Percentiles rank a stretch among this genome's conserved stretches.
These are phyloP conservation scores for Cephus cinctus DNA, from an alignment of 1,140 invertebrate species.

Conservation along the genomic window DNA sequence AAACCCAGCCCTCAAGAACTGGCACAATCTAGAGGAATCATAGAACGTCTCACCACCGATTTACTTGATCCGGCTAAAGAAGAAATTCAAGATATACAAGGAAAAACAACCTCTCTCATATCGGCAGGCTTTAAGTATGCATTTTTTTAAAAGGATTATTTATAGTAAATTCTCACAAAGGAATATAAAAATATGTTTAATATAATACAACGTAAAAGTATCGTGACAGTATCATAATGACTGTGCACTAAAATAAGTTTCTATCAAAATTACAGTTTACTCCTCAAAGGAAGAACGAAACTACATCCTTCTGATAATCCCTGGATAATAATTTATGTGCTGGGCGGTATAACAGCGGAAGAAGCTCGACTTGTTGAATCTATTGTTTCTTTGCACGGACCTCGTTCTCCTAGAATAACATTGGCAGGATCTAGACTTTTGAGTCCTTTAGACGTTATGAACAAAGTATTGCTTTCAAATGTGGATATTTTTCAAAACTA, in stretches of 20 bases:
- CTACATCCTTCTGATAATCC: conserved; percentile 60
- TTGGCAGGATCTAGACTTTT: conserved; percentile 44
- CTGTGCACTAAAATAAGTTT: not conserved
- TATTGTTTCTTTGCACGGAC: conserved; percentile 18
- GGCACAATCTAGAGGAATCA: conserved; percentile 51
- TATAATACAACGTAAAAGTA: conserved; percentile 3
- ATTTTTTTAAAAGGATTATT: conserved; percentile 1
- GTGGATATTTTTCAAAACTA: not conserved
- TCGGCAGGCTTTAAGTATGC: conserved; percentile 49
- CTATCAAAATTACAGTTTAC: conserved; percentile 35
- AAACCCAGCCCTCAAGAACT: conserved; percentile 41
- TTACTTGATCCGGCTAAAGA: conserved; percentile 53
- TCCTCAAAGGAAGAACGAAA: conserved; percentile 41
- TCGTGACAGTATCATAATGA: not conserved
- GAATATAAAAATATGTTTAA: not conserved
- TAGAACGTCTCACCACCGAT: conserved; percentile 58
- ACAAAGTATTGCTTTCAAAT: conserved; percentile 28
- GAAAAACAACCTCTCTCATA: conserved; percentile 55
- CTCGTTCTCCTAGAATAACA: conserved; percentile 33
- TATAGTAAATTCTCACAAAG: conserved; percentile 1
- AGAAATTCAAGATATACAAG: conserved; percentile 56
- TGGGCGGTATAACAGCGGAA: conserved; percentile 63
- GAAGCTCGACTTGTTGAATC: conserved; percentile 51
- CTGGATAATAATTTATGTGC: conserved; percentile 60
- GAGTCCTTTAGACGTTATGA: conserved; percentile 42